Evolutionary conservation across 2,888 invertebrate genomes (phyloP).

Genomic region (Dynastes hyllus): DNA sequence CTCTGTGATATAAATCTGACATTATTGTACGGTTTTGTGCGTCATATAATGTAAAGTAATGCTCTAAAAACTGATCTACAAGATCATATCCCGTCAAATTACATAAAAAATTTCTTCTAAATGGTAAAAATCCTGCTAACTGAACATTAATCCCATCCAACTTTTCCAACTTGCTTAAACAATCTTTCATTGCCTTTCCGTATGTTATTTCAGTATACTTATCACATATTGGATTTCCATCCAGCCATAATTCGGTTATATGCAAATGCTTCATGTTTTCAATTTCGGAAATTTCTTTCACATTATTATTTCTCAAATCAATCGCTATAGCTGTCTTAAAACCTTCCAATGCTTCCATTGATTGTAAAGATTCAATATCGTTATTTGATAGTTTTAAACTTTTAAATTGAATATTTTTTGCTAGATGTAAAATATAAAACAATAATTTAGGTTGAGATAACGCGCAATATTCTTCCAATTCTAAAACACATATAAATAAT

Average conservation of each 20-base stretch:
- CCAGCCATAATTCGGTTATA: slow-evolving; percentile 73
- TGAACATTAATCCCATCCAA: slow-evolving; percentile 61
- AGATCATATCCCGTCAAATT: slow-evolving; percentile 71
- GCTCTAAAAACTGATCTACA: slow-evolving; percentile 78
- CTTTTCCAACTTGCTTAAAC: slow-evolving; percentile 73
- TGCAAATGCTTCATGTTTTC: slow-evolving; percentile 46
- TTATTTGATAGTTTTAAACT: slow-evolving; percentile 65
- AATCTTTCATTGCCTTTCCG: slow-evolving; percentile 72
- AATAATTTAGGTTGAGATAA: slow-evolving; percentile 72
- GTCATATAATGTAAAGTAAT: slow-evolving; percentile 81
- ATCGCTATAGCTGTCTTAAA: slow-evolving; percentile 53
- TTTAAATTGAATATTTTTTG: slow-evolving; percentile 53
- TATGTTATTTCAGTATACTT: slow-evolving; percentile 78
- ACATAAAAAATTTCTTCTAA: slow-evolving; percentile 73
- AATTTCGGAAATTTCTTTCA: slow-evolving; percentile 47
- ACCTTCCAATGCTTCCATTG: slow-evolving; percentile 65
- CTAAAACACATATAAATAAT: slow-evolving; percentile 56
- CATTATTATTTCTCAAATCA: slow-evolving; percentile 58
- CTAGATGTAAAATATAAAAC: slow-evolving; percentile 69
- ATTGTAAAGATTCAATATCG: slow-evolving; percentile 64
- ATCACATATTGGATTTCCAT: slow-evolving; percentile 82
- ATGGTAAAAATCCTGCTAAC: slow-evolving; percentile 63
- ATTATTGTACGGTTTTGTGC: slow-evolving; percentile 73
- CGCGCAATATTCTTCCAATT: slow-evolving; percentile 69
- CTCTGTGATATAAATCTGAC: slow-evolving; percentile 76